phyloP scores from a whole-genome alignment of 1,140 invertebrate genomes.

The Halictus rubicundus region DNA sequence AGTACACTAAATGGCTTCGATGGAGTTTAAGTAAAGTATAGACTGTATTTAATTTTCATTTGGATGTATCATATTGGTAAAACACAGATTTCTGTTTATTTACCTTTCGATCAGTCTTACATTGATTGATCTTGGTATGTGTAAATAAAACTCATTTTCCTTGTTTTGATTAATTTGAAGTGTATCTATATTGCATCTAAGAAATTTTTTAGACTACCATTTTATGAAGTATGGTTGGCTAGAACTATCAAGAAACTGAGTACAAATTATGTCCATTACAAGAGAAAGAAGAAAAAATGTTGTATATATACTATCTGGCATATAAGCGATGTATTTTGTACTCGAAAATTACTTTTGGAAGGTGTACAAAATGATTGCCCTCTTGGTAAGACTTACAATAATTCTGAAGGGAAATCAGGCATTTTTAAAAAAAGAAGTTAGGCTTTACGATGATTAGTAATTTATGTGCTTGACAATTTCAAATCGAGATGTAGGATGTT shows the following conservation, averaged over 20 bases:
- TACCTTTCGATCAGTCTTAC: slow-evolving; percentile 21
- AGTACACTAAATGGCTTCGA: background rate
- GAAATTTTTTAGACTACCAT: slow-evolving; percentile 33
- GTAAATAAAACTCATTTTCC: slow-evolving; percentile 36
- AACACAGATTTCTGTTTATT: background rate
- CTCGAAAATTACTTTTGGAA: slow-evolving; percentile 44
- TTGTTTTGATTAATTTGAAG: slow-evolving; percentile 6
- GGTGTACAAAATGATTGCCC: slow-evolving; percentile 48
- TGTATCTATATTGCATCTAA: slow-evolving; percentile 37
- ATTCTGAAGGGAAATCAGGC: slow-evolving; percentile 10
- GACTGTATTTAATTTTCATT: slow-evolving; percentile 15
- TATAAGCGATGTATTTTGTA: slow-evolving; percentile 53
- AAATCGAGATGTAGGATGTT: slow-evolving; percentile 17
- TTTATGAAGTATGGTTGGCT: slow-evolving; percentile 14
- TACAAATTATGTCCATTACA: slow-evolving; percentile 63
- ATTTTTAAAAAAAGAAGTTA: slow-evolving; percentile 23
- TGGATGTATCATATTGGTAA: slow-evolving; percentile 17
- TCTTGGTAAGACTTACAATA: slow-evolving; percentile 41
- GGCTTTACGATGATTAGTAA: slow-evolving; percentile 38
- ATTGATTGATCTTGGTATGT: slow-evolving; percentile 43
- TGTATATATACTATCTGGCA: slow-evolving; percentile 53
- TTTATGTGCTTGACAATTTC: slow-evolving; percentile 40
- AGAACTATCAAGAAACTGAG: slow-evolving; percentile 54
- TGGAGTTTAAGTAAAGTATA: slow-evolving; percentile 12
- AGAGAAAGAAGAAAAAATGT: slow-evolving; percentile 34